phyloP scores from a whole-genome alignment of 2,113 vertebrate species.

The Cavia aperea region DNA sequence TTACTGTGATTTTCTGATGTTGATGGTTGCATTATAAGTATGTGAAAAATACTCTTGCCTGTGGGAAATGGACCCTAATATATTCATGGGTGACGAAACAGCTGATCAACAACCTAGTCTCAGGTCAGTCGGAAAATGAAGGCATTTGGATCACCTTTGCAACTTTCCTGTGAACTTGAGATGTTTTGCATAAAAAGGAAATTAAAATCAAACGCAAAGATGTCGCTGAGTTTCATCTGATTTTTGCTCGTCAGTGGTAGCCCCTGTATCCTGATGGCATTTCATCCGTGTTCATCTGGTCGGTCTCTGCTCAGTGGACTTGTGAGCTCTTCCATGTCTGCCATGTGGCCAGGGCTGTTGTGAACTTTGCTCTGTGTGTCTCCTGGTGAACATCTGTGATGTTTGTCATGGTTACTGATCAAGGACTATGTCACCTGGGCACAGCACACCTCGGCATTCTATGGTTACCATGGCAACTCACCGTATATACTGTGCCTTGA shows the following conservation, averaged over 20 bases:
- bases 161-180: background rate
- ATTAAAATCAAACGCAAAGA: background rate
- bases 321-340: background rate
- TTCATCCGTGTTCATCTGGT: background rate
- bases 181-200: slow-evolving; percentile 16
- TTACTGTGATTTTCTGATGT: slow-evolving; percentile 21
- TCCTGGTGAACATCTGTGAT: background rate
- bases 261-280: background rate
- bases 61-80: slow-evolving; percentile 1
- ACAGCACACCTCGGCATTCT: background rate
- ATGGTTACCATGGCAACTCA: background rate
- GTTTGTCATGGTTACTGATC: background rate
- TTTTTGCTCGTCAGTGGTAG: background rate
- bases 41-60: background rate
- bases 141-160: background rate
- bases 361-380: background rate
- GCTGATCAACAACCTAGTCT: background rate
- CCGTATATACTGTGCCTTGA: background rate
- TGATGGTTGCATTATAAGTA: background rate
- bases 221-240: background rate
- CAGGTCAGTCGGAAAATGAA: background rate
- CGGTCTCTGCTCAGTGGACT: background rate
- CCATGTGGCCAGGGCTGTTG: background rate
- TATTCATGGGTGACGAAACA: background rate
- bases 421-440: background rate